A percentile compares a stretch with the other conserved stretches of the same genome.
These are phyloP conservation scores for Phania funesta DNA, from an alignment of 2,888 invertebrate genomes.

Conservation along the genomic window DNA sequence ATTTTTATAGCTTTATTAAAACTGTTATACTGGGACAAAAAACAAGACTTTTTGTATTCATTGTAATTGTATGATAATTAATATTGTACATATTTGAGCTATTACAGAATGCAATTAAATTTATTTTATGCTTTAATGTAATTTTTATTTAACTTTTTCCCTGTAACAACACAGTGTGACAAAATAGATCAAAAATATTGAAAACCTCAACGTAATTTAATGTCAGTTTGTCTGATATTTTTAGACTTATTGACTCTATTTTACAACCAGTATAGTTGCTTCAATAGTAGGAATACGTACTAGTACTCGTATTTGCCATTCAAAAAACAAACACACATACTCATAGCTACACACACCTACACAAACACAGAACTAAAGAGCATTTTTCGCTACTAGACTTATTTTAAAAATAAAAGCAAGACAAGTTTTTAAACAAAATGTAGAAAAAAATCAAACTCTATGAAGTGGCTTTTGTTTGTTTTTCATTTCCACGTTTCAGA, in stretches of 20 bases:
- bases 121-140: too few species aligned
- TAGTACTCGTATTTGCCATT: conserved; percentile 20
- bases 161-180: conserved; percentile 12
- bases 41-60: too few species aligned
- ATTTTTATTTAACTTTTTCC: too few species aligned
- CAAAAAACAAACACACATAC: not conserved
- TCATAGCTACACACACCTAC: not conserved
- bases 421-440: conserved; percentile 28
- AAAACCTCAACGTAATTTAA: not conserved
- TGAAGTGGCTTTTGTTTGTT: conserved; percentile 53
- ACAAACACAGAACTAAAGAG: not conserved
- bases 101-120: too few species aligned
- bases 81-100: too few species aligned
- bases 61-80: too few species aligned
- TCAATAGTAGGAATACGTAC: not conserved
- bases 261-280: not conserved
- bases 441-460: conserved; percentile 8
- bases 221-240: conserved; percentile 8
- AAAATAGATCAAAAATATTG: conserved; percentile 16
- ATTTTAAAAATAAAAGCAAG: conserved; percentile 28
- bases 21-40: not conserved
- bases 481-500: conserved; percentile 61
- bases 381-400: conserved; percentile 10
- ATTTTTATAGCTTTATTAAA: not conserved
- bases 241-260: conserved; percentile 55